Base-by-base conservation (phyloP, 1,140 invertebrate genomes). In the Rhyzopertha dominica region DNA sequence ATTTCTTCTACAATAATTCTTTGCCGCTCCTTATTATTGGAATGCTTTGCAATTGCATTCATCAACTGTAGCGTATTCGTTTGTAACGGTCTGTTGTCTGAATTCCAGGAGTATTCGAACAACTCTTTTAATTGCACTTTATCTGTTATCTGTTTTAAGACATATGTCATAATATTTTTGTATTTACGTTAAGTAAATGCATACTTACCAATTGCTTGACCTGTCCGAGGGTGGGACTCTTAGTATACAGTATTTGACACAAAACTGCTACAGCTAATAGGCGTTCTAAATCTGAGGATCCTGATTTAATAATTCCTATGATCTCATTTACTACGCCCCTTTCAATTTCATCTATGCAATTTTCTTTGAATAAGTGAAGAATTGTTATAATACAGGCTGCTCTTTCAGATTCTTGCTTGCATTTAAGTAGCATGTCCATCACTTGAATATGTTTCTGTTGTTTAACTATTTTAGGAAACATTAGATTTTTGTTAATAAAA, bases 231-330 rank as follows among this genome's bases (percentile, higher is more conserved):
- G 19, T 22, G 10, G 22, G 19, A 12, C n/a, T 30, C 22, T 31
- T 40, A 4, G 26, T 26, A 18, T 32, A 47, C 0, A 47, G 25
- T 13, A 47, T 47, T 34, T 47, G 45, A 18, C 45, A 47, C 31
- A 47, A 40, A 5, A 47, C 36, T 4, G 38, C 24, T n/a, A 47
- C 19, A n/a, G 29, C 45, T 40, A 40, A 14, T 25, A 23, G 16
- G 18, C 19, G 19, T 40, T 28, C 14, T 26, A 40, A 25, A 5
- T 28, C 9, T 1, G 10, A 8, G 31, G 28, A 4, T 30, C 20
- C 22, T 7, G 8, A 12, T 47, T 41, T 47, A 0, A 47, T 20
- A n/a, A 29, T 29, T 5, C 26, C 25, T 17, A 47, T 41, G n/a
- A 47, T 19, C 19, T 41, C 34, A 8, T 9, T 5, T 26, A 47